Base-by-base conservation (phyloP, 2,888 invertebrate genomes). In the Drosophila colorata region DNA sequence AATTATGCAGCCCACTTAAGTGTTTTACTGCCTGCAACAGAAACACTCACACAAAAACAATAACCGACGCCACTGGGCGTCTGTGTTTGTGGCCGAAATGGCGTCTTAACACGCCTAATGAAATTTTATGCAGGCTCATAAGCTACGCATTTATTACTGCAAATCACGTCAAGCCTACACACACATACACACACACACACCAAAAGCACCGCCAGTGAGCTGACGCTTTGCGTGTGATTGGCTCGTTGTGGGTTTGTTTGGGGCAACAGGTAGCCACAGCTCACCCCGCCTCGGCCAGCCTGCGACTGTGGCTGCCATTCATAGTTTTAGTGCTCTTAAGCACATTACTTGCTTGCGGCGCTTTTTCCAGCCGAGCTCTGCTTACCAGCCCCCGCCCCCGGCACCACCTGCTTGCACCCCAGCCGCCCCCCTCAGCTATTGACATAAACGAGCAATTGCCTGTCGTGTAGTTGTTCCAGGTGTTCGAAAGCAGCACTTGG, bases 41-140 rank as follows among this genome's bases (percentile, higher is more conserved):
- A 43, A 44, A 33, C 35, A 61, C 3, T 13, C 11, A 28, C 11
- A 28, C 49, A 25, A 28, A 16, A 35, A 37, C 70, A 59, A 55
- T 49, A 41, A 40, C 28, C 28, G 41, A 35, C 31, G 31, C 28
- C 37, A 25, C 20, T 56, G n/a, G 49, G 35, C 56, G 25, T 23
- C 31, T 37, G 20, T 33, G 47, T 55, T 56, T 66, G 73, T 57
- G 63, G 52, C 55, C 51, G 56, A 75, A 87, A 87, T 87, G 80
- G 85, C 83, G 68, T 59, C 73, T 71, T 79, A 81, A 78, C 79
- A 81, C 68, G 84, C 70, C 78, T 87, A 89, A 88, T 88, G 79
- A 89, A 88, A 88, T 89, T 87, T 87, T 80, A 89, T 88, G 86
- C 77, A 71, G 61, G 66, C 74, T 88, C 87, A 82, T 80, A 69